Conservation (phyloP, 2,113 vertebrate species). For the Craseonycteris thonglongyai region DNA sequence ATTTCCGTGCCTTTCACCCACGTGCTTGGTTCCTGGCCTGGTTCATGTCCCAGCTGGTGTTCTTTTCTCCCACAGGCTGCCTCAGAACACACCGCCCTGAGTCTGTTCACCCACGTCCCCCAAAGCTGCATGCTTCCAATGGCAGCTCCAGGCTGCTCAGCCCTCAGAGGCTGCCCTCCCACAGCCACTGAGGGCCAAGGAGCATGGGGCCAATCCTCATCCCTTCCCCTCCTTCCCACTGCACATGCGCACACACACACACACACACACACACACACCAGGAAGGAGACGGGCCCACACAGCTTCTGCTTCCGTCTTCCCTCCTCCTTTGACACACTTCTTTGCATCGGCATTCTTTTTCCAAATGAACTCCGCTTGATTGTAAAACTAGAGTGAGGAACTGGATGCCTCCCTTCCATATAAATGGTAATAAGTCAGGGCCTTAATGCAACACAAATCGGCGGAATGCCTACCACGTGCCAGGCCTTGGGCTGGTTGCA, state of each 20-base stretch:
- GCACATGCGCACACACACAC: not conserved
- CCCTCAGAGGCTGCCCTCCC: no score
- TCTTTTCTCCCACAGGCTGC: conserved; percentile 15
- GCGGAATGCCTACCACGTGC: not conserved
- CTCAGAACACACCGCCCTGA: not conserved
- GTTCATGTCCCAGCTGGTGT: conserved; percentile 30
- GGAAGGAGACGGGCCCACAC: not conserved
- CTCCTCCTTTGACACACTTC: not conserved
- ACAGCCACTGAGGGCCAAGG: not conserved
- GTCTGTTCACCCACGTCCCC: conserved; percentile 4
- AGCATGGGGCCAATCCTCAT: not conserved
- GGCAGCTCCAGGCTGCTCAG: not conserved
- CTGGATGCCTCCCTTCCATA: not conserved
- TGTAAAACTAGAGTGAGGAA: not conserved
- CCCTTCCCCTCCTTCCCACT: not conserved
- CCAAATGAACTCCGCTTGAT: not conserved
- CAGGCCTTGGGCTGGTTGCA: not conserved
- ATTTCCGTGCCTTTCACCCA: not conserved
- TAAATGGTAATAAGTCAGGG: not conserved
- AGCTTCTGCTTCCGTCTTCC: not conserved
- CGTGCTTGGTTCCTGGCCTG: conserved; percentile 7
- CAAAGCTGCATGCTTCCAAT: not conserved
- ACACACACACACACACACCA: not conserved
- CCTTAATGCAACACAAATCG: not conserved
- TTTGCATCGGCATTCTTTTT: conserved; percentile 10